Percentiles rank a stretch among this genome's conserved stretches.
phyloP scores from a whole-genome alignment of 2,888 invertebrate genomes.

The Desoria tigrina region DNA sequence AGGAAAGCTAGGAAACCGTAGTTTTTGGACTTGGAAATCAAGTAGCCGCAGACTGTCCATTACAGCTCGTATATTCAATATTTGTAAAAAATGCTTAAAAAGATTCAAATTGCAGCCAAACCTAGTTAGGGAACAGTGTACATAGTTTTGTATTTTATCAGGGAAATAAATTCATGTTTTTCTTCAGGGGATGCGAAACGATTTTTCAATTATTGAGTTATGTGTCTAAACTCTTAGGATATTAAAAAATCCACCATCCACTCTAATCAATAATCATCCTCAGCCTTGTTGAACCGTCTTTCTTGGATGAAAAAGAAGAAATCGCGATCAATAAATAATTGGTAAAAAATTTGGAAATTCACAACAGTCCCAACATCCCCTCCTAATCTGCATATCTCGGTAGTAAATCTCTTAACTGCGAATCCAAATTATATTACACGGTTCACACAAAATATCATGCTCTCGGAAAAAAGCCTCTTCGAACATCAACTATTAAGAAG shows the following conservation, averaged over 20 bases:
- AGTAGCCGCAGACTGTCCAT: conserved; percentile 8
- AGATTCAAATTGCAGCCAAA: no score
- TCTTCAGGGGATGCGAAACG: not conserved
- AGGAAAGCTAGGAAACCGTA: no score
- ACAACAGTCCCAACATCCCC: no score
- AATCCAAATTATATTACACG: not conserved
- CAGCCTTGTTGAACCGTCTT: not conserved
- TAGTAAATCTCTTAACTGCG: conserved; percentile 8
- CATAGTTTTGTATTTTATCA: no score
- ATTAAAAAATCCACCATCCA: no score
- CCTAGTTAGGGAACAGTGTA: no score
- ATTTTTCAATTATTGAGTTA: conserved; percentile 31
- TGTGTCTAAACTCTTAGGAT: conserved; percentile 20
- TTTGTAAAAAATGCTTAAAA: no score
- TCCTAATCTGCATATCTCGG: conserved; percentile 11
- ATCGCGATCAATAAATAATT: conserved; percentile 3
- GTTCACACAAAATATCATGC: no score
- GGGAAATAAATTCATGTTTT: no score
- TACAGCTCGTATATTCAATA: not conserved
- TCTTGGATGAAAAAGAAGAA: not conserved
- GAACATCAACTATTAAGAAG: not conserved
- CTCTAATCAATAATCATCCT: no score
- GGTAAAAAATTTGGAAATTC: conserved; percentile 9
- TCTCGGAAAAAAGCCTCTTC: not conserved
- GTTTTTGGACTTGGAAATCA: conserved; percentile 1